Evolutionary conservation across 2,113 vertebrate genomes (phyloP).

Genomic region (Apeltes quadracus): DNA sequence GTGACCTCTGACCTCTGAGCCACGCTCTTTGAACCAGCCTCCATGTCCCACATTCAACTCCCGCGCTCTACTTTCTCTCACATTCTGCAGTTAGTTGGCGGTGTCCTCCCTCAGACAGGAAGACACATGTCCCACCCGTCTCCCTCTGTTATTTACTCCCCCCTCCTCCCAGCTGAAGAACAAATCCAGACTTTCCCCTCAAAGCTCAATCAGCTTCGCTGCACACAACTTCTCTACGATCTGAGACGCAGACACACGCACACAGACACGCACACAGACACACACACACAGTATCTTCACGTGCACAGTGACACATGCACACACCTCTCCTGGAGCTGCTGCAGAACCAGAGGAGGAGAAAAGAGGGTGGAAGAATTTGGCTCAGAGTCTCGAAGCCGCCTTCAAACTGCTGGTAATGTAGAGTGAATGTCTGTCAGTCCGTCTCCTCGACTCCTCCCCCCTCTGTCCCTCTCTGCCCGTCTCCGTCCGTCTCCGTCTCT

Average conservation of each 20-base stretch:
- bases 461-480: background rate
- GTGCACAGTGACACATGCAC: too few species aligned
- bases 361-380: constrained; percentile 56
- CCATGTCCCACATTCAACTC: background rate
- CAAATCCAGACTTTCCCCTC: constrained; percentile 49
- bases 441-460: constrained; percentile 48
- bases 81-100: constrained; percentile 30
- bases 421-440: constrained; percentile 44
- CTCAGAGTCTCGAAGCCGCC: constrained; percentile 39
- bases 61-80: background rate
- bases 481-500: constrained; percentile 14
- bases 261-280: constrained; percentile 21
- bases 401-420: constrained; percentile 65
- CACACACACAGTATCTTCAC: constrained; percentile 17
- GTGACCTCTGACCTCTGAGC: constrained; percentile 39
- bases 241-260: constrained; percentile 17
- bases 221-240: constrained; percentile 25
- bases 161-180: constrained; percentile 22
- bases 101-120: constrained; percentile 23
- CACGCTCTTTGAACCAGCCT: background rate
- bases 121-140: constrained; percentile 51
- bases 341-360: constrained; percentile 51
- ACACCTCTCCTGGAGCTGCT: constrained; percentile 46
- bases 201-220: constrained; percentile 38
- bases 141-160: constrained; percentile 12